Evolutionary conservation across 1,140 invertebrate species (phyloP).

Genomic region (Nylanderia fulva): DNA sequence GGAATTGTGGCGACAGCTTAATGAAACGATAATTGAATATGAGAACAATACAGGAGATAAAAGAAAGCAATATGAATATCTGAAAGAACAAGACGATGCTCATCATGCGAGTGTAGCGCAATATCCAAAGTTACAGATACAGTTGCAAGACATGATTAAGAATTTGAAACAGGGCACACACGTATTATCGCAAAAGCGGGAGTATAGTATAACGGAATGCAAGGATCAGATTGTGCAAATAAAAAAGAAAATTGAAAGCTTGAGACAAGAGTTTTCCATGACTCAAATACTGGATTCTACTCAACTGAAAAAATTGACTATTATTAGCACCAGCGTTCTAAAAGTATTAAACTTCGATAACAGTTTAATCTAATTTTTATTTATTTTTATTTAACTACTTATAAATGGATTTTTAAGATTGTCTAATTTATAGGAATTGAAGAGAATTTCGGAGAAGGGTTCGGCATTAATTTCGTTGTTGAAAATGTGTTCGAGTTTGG

Average conservation of each 20-base stretch:
- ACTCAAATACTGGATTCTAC: constrained; percentile 72
- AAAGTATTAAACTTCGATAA: constrained; percentile 72
- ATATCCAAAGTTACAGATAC: constrained; percentile 75
- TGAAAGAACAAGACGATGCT: constrained; percentile 80
- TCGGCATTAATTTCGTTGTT: constrained; percentile 69
- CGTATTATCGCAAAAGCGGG: constrained; percentile 69
- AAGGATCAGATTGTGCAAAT: constrained; percentile 70
- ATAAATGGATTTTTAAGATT: not conserved
- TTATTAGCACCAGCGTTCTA: constrained; percentile 75
- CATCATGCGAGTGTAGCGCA: constrained; percentile 66
- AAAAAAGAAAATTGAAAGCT: constrained; percentile 69
- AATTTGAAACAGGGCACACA: constrained; percentile 73
- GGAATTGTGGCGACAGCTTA: constrained; percentile 75
- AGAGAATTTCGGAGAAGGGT: constrained; percentile 76
- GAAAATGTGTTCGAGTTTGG: constrained; percentile 77
- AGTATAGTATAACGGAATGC: constrained; percentile 72
- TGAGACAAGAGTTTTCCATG: constrained; percentile 75
- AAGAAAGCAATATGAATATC: constrained; percentile 82
- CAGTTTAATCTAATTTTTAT: not conserved
- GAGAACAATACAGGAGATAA: constrained; percentile 77
- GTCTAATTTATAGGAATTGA: constrained; percentile 76
- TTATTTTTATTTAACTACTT: constrained; percentile 19
- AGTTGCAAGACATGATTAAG: constrained; percentile 75
- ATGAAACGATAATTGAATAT: constrained; percentile 77
- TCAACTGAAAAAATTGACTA: constrained; percentile 79